phyloP scores from a whole-genome alignment of 2,113 vertebrate species.

The Cygnus buccinator region DNA sequence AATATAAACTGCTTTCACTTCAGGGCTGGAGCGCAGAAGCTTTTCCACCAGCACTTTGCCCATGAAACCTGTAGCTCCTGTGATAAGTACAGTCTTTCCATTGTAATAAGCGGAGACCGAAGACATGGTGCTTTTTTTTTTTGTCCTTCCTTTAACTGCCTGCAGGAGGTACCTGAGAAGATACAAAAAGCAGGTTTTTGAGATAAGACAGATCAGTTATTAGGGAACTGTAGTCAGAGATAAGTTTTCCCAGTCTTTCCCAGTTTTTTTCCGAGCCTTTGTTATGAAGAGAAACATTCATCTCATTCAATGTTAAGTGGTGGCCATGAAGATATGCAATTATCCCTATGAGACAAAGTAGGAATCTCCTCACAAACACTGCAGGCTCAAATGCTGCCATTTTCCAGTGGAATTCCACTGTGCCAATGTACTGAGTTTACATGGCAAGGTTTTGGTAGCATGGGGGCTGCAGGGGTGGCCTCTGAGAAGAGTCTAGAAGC shows the following conservation, averaged over 20 bases:
- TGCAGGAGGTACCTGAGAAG: constrained; percentile 68
- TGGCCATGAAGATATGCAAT: background rate
- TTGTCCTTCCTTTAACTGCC: constrained; percentile 32
- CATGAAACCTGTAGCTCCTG: constrained; percentile 95
- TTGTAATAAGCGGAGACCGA: constrained; percentile 87
- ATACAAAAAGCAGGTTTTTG: background rate
- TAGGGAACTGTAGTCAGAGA: background rate
- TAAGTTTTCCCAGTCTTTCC: background rate
- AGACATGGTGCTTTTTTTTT: constrained; percentile 76
- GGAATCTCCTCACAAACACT: background rate
- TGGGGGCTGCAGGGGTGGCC: no score
- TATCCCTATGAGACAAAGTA: background rate
- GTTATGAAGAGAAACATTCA: background rate
- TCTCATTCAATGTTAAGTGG: background rate
- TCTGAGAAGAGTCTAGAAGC: no score
- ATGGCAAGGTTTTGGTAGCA: no score
- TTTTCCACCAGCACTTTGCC: constrained; percentile 96
- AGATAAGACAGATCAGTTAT: background rate
- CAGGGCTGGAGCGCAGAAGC: constrained; percentile 88
- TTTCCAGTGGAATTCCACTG: background rate
- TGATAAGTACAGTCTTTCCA: constrained; percentile 90
- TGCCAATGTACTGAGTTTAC: background rate
- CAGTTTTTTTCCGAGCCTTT: background rate
- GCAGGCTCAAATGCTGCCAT: background rate
- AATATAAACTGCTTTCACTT: constrained; percentile 88